Evolutionary conservation across 2,888 invertebrate species (phyloP).

Genomic region (Pheosia tremula): DNA sequence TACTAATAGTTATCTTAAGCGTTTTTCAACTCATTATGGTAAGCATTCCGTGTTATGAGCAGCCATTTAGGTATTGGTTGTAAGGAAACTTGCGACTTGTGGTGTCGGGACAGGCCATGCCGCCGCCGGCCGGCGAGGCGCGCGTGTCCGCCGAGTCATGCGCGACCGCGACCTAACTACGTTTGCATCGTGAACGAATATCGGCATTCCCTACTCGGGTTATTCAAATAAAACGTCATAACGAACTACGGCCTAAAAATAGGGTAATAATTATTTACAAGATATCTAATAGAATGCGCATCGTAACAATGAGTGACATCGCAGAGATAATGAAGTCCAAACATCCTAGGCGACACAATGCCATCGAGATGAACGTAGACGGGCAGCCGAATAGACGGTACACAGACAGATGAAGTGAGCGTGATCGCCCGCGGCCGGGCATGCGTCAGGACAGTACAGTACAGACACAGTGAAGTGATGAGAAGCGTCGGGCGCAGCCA

Average conservation of each 20-base stretch:
- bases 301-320: slow-evolving; percentile 80
- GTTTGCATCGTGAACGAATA: slow-evolving; percentile 38
- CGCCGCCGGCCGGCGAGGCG: slow-evolving; percentile 53
- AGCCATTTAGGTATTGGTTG: slow-evolving; percentile 66
- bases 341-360: slow-evolving; percentile 76
- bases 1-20: slow-evolving; percentile 82
- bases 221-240: slow-evolving; percentile 53
- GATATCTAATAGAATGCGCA: slow-evolving; percentile 81
- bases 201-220: slow-evolving; percentile 54
- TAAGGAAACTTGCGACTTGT: slow-evolving; percentile 62
- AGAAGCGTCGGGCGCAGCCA: slow-evolving; percentile 84
- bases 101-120: slow-evolving; percentile 62
- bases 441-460: slow-evolving; percentile 83
- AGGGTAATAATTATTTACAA: slow-evolving; percentile 71
- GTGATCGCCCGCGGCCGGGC: slow-evolving; percentile 82
- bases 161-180: slow-evolving; percentile 61
- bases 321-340: slow-evolving; percentile 76
- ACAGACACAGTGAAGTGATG: slow-evolving; percentile 84
- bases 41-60: slow-evolving; percentile 83
- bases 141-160: slow-evolving; percentile 55
- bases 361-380: slow-evolving; percentile 80
- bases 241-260: slow-evolving; percentile 69
- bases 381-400: slow-evolving; percentile 79
- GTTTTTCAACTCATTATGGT: slow-evolving; percentile 71
- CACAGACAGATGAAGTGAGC: slow-evolving; percentile 84